Evolutionary conservation across 2,113 vertebrate genomes (phyloP).

Genomic region (Lepus europaeus): DNA sequence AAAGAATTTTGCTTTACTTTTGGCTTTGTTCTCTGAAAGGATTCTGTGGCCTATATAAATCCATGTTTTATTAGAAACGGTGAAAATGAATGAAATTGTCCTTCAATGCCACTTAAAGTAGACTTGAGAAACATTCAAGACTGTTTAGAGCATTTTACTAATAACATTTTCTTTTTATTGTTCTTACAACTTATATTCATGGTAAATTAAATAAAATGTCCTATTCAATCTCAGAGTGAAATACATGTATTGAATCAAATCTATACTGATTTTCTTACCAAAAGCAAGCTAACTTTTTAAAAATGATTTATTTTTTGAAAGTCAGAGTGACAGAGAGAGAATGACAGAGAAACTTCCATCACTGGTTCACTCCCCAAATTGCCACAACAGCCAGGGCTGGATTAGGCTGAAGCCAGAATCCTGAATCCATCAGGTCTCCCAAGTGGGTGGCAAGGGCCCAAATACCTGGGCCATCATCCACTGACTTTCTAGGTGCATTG

Average conservation of each 20-base stretch:
- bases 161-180: slow-evolving; percentile 75
- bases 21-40: slow-evolving; percentile 10
- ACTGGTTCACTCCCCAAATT: too few relatives aligned
- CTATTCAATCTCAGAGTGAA: slow-evolving; percentile 78
- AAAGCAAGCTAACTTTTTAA: background rate
- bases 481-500: too few relatives aligned
- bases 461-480: too few relatives aligned
- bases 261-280: background rate
- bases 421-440: too few relatives aligned
- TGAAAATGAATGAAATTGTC: slow-evolving; percentile 52
- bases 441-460: too few relatives aligned
- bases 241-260: slow-evolving; percentile 67
- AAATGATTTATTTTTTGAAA: too few relatives aligned
- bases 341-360: too few relatives aligned
- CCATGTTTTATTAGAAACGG: background rate
- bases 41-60: slow-evolving; percentile 8
- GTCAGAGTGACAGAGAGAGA: too few relatives aligned
- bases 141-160: slow-evolving; percentile 68
- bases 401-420: too few relatives aligned
- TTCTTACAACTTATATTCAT: slow-evolving; percentile 78
- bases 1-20: slow-evolving; percentile 10
- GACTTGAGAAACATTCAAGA: slow-evolving; percentile 30
- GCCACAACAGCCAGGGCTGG: too few relatives aligned
- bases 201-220: slow-evolving; percentile 55
- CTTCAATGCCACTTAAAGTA: background rate